These are phyloP conservation scores for Galerucella pusilla DNA, from an alignment of 2,888 invertebrate species.

Conservation along the genomic window DNA sequence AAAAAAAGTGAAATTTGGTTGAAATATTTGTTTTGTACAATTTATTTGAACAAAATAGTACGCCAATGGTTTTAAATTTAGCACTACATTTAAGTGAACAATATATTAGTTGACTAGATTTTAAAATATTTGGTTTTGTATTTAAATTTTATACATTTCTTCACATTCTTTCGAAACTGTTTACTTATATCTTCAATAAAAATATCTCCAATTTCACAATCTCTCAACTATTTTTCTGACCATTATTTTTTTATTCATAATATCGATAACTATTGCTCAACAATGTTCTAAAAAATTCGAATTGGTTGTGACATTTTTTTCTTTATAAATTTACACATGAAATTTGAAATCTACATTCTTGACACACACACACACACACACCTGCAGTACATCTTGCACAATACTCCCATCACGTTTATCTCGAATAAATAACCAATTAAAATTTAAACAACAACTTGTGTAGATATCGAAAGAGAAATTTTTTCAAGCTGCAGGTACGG, in stretches of 20 bases:
- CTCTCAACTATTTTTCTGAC: neutral
- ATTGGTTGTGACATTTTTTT: neutral
- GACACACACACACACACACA: neutral
- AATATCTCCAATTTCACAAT: neutral
- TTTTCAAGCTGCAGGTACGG: neutral
- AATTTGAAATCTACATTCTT: slow-evolving; percentile 2
- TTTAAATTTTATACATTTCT: neutral
- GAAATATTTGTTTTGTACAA: no score
- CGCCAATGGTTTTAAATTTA: no score
- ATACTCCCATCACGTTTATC: neutral
- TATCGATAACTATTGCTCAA: neutral
- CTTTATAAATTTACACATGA: neutral
- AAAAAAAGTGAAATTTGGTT: neutral
- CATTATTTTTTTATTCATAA: slow-evolving; percentile 8
- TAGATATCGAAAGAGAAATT: neutral
- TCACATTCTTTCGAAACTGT: neutral
- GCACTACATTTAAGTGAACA: no score
- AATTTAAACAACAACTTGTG: neutral
- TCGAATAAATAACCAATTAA: slow-evolving; percentile 5
- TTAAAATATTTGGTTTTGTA: no score
- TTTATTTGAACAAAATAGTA: no score
- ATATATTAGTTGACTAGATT: no score
- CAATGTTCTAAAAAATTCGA: neutral
- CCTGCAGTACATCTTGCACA: neutral
- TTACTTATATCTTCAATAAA: neutral